These are phyloP conservation scores for Sitta carolinensis DNA, from an alignment of 2,797 vertebrate species.

Conservation along the genomic window DNA sequence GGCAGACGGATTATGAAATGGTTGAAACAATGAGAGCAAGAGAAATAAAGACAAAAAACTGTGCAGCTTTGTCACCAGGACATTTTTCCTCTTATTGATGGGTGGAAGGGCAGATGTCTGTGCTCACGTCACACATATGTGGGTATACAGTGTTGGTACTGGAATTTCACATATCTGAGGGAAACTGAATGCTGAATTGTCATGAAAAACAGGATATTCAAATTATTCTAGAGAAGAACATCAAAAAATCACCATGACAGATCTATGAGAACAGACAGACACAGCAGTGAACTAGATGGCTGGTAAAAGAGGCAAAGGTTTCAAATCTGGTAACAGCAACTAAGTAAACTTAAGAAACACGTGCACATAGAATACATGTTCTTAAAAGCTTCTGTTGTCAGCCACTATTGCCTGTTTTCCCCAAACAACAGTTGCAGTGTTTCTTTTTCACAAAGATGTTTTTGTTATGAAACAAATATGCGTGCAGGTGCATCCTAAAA, in stretches of 20 bases:
- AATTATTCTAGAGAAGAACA: background rate
- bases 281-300: background rate
- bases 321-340: background rate
- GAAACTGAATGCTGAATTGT: background rate
- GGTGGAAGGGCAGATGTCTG: background rate
- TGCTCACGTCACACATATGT: background rate
- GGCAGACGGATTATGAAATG: background rate
- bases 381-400: conserved; percentile 20
- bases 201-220: background rate
- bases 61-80: background rate
- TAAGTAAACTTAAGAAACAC: background rate
- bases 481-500: conserved; percentile 47
- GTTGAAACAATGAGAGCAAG: background rate
- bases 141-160: background rate
- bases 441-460: conserved; percentile 25
- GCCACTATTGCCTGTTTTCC: background rate
- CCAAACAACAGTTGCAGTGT: background rate
- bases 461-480: background rate
- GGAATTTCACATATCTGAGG: conserved; percentile 6
- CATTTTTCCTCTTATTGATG: background rate
- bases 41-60: background rate
- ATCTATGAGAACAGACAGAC: background rate
- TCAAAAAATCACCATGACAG: background rate
- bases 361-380: background rate
- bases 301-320: background rate